A percentile compares a stretch with the other conserved stretches of the same genome.
Evolutionary conservation across 2,888 invertebrate species (phyloP).

Genomic region (Chymomyza fuscimana): DNA sequence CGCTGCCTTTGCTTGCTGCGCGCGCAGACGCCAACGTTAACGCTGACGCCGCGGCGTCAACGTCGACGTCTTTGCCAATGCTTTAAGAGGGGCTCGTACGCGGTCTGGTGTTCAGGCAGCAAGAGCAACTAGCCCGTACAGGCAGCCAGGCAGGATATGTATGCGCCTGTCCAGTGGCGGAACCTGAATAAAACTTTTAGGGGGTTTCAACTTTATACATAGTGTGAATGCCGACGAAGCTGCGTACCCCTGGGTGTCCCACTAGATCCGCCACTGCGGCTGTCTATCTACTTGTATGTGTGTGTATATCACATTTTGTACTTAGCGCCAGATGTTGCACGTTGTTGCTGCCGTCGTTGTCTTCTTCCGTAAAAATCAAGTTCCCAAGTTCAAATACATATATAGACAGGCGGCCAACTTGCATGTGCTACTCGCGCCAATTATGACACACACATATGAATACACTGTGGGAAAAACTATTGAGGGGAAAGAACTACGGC

Average conservation of each 20-base stretch:
- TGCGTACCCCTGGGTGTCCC: too few species aligned
- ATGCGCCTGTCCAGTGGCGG: slow-evolving; percentile 10
- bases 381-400: slow-evolving; percentile 70
- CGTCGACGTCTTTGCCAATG: slow-evolving; percentile 3
- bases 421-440: slow-evolving; percentile 45
- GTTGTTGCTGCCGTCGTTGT: slow-evolving; percentile 36
- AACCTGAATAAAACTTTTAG: too few species aligned
- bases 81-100: slow-evolving; percentile 64
- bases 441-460: slow-evolving; percentile 42
- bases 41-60: not conserved
- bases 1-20: slow-evolving; percentile 42
- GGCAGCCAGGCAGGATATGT: slow-evolving; percentile 18
- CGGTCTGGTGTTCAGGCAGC: slow-evolving; percentile 26
- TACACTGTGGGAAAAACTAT: slow-evolving; percentile 5
- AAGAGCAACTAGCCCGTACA: slow-evolving; percentile 14
- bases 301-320: slow-evolving; percentile 72
- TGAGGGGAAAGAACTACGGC: not conserved
- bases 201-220: too few species aligned
- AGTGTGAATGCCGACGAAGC: too few species aligned
- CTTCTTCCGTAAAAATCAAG: slow-evolving; percentile 65
- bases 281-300: slow-evolving; percentile 33
- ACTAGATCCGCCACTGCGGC: too few species aligned
- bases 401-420: slow-evolving; percentile 42
- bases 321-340: slow-evolving; percentile 71
- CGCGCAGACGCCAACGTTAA: slow-evolving; percentile 55